Evolutionary conservation across 2,888 invertebrate species (phyloP).

Genomic region (Chymomyza caudatula): DNA sequence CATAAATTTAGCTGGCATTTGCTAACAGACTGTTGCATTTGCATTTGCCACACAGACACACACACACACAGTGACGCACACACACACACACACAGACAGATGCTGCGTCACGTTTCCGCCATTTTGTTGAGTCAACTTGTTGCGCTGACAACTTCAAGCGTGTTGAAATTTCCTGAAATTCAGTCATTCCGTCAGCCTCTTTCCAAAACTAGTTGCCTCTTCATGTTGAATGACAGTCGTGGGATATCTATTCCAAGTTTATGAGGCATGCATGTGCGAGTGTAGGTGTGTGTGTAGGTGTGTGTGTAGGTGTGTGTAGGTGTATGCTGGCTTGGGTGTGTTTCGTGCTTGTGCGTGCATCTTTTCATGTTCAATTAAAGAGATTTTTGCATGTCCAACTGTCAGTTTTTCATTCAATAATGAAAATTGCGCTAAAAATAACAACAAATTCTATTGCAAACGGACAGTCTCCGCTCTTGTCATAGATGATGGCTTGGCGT

Average conservation of each 20-base stretch:
- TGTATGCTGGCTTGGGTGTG: no score
- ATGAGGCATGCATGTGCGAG: neutral
- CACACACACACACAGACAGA: conserved; percentile 10
- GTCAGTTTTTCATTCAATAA: conserved; percentile 66
- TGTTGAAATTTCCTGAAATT: conserved; percentile 55
- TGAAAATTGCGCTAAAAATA: conserved; percentile 48
- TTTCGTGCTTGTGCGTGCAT: conserved; percentile 8
- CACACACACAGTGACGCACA: neutral
- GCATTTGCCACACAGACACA: no score
- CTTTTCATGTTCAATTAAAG: conserved; percentile 41
- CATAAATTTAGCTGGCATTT: conserved; percentile 49
- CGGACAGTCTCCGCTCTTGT: conserved; percentile 29
- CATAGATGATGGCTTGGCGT: neutral
- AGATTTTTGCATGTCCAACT: conserved; percentile 41
- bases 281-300: conserved; percentile 27
- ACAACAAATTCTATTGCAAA: conserved; percentile 41
- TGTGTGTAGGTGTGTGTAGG: conserved; percentile 7
- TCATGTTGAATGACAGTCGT: neutral
- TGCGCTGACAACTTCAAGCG: conserved; percentile 53
- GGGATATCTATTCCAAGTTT: neutral
- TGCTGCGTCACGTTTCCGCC: conserved; percentile 67
- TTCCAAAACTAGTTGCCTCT: neutral
- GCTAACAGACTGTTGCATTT: neutral
- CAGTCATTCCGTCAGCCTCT: no score
- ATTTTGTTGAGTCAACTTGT: conserved; percentile 51